Percentiles rank a stretch among this genome's conserved stretches.
These are phyloP conservation scores for Meloidogyne hapla DNA, from an alignment of 1,140 invertebrate genomes.

Conservation along the genomic window DNA sequence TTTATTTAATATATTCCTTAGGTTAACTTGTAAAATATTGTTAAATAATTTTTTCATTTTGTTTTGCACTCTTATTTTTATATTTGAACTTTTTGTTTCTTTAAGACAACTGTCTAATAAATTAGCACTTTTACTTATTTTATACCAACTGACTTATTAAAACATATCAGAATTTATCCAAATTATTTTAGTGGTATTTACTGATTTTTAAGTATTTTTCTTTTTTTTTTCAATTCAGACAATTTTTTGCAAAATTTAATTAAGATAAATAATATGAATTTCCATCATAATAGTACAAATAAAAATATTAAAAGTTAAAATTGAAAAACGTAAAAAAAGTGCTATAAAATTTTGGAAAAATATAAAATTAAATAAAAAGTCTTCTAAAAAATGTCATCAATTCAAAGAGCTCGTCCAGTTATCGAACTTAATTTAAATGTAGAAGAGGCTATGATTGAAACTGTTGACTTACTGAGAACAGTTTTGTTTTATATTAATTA, in stretches of 20 bases:
- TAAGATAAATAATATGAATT: too few species aligned
- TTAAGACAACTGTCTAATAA: background rate
- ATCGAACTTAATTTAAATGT: conserved; percentile 28
- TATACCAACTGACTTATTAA: background rate
- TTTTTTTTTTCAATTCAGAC: too few species aligned
- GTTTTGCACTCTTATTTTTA: background rate
- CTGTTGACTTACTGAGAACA: conserved; percentile 23
- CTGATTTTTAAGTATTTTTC: too few species aligned
- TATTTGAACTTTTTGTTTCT: background rate
- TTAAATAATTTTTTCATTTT: background rate
- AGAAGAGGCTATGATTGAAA: conserved; percentile 26
- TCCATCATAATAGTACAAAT: too few species aligned
- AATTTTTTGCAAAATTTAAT: too few species aligned
- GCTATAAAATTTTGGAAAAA: background rate
- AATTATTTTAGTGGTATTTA: background rate
- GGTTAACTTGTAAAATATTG: background rate
- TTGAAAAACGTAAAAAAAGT: too few species aligned
- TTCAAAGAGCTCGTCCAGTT: conserved; percentile 13
- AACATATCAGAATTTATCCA: background rate
- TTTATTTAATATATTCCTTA: background rate
- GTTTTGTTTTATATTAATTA: too few species aligned
- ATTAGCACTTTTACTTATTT: background rate
- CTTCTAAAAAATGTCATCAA: background rate
- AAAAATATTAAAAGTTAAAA: too few species aligned
- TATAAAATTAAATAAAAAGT: background rate